Conservation (phyloP, 2,113 vertebrate genomes). For the Oenanthe melanoleuca region DNA sequence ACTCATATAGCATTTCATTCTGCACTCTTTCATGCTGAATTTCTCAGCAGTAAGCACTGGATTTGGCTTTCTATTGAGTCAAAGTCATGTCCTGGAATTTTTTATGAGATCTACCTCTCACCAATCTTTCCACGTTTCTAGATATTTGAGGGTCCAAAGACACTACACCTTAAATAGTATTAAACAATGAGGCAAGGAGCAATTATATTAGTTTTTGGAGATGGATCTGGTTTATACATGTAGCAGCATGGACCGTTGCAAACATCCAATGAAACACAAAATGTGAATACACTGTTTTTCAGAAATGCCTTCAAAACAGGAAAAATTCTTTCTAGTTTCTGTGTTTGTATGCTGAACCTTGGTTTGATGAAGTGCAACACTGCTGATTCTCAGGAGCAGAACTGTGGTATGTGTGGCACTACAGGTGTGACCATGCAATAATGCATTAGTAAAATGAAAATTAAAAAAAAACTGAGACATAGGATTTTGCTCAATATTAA, state of each 20-base stretch:
- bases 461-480: neutral
- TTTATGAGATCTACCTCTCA: neutral
- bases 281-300: rapidly evolving
- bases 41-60: neutral
- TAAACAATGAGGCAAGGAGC: neutral
- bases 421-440: neutral
- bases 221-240: neutral
- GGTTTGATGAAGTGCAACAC: neutral
- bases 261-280: neutral
- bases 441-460: neutral
- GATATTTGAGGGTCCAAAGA: neutral
- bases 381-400: neutral
- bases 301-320: neutral
- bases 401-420: rapidly evolving
- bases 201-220: neutral
- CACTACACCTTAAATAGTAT: neutral
- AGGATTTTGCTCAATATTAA: neutral
- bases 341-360: neutral
- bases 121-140: neutral
- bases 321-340: neutral
- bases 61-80: neutral
- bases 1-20: neutral
- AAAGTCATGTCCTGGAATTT: neutral
- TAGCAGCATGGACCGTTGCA: neutral
- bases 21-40: neutral